phyloP scores from a whole-genome alignment of 64 coral and sea anemone species.

The Montipora capricornis region DNA sequence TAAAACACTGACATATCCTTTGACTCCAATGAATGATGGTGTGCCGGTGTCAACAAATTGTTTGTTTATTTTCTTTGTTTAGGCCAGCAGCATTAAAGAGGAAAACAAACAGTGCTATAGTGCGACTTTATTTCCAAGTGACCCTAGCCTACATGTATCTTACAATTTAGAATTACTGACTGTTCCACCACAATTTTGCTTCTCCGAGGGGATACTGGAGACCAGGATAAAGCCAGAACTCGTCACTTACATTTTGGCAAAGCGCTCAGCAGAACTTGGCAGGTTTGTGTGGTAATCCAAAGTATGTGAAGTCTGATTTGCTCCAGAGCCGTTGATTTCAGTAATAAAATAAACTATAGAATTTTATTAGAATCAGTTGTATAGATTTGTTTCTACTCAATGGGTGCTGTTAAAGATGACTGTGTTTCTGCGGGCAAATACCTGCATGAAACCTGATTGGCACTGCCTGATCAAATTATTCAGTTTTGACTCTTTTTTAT shows the following conservation, averaged over 20 bases:
- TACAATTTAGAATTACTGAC: background rate
- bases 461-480: too few relatives aligned
- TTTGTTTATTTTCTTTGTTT: background rate
- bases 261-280: slow-evolving; percentile 26
- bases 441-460: too few relatives aligned
- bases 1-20: background rate
- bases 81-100: background rate
- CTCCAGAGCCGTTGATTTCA: too few relatives aligned
- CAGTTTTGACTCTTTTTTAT: too few relatives aligned
- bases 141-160: background rate
- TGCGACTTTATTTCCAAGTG: background rate
- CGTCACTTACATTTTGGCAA: slow-evolving; percentile 8
- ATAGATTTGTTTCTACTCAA: too few relatives aligned
- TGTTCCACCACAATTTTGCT: slow-evolving; percentile 34
- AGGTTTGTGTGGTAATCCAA: background rate
- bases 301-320: background rate
- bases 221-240: slow-evolving; percentile 1
- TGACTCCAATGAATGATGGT: too few relatives aligned
- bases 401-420: too few relatives aligned
- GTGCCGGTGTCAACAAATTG: background rate
- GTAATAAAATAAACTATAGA: too few relatives aligned
- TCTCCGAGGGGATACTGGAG: background rate
- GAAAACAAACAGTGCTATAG: background rate
- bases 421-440: too few relatives aligned
- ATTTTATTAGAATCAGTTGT: too few relatives aligned